phyloP scores from a whole-genome alignment of 2,888 invertebrate genomes.

The Limenitis camilla region DNA sequence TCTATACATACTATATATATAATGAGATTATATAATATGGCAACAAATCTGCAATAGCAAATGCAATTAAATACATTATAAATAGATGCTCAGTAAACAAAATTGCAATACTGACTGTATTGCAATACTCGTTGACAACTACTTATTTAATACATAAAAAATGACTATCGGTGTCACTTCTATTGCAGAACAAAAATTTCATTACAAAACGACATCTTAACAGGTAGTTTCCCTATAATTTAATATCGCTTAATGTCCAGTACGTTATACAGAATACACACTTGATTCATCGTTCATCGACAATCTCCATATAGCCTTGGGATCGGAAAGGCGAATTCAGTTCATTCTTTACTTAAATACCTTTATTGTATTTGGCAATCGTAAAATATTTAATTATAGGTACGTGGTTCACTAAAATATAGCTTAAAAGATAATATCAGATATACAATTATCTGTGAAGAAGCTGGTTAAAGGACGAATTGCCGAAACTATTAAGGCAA shows the following conservation, averaged over 20 bases:
- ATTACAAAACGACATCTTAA: conserved; percentile 14
- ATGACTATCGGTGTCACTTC: background rate
- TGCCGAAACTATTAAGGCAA: too few species aligned
- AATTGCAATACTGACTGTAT: too few species aligned
- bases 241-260: conserved; percentile 16
- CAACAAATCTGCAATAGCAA: too few species aligned
- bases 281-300: conserved; percentile 13
- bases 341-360: conserved; percentile 22
- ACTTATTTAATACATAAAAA: background rate
- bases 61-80: too few species aligned
- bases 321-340: conserved; percentile 24
- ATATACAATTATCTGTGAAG: background rate
- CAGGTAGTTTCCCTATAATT: conserved; percentile 17
- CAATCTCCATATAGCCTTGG: conserved; percentile 25
- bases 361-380: conserved; percentile 13
- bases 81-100: too few species aligned
- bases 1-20: too few species aligned
- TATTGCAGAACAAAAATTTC: conserved; percentile 4
- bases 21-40: too few species aligned
- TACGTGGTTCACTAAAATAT: background rate
- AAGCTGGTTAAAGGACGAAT: too few species aligned
- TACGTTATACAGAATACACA: too few species aligned
- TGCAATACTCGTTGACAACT: background rate
- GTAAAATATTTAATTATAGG: conserved; percentile 8
- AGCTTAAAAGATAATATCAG: background rate